These are phyloP conservation scores for Ochlodes sylvanus DNA, from an alignment of 2,888 invertebrate genomes.

Conservation along the genomic window DNA sequence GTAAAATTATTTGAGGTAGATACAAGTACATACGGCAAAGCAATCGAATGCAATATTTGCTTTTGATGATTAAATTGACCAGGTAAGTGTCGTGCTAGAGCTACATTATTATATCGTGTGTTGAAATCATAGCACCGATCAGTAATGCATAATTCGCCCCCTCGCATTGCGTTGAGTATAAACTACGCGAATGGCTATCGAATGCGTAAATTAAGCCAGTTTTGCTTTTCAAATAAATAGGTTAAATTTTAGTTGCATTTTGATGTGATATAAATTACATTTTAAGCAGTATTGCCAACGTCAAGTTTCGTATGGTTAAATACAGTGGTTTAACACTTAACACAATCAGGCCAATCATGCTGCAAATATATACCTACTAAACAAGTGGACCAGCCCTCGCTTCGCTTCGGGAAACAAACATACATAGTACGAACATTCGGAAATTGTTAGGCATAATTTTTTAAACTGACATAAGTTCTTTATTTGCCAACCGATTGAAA, in stretches of 20 bases:
- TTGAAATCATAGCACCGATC: constrained; percentile 26
- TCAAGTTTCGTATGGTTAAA: too few species aligned
- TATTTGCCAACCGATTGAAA: too few species aligned
- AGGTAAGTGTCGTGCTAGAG: constrained; percentile 15
- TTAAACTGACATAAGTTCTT: too few species aligned
- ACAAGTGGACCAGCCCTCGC: too few species aligned
- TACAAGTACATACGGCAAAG: constrained; percentile 4
- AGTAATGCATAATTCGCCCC: constrained; percentile 33
- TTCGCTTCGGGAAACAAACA: too few species aligned
- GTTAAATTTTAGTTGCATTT: constrained; percentile 7
- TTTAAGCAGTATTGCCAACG: background rate
- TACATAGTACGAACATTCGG: too few species aligned
- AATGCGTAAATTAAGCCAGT: constrained; percentile 3
- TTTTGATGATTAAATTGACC: constrained; percentile 34
- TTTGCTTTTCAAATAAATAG: constrained; percentile 8
- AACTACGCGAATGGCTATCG: constrained; percentile 4
- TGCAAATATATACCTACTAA: too few species aligned
- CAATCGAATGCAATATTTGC: constrained; percentile 29
- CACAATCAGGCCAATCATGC: too few species aligned
- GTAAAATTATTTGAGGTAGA: constrained; percentile 18
- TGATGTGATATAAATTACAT: background rate
- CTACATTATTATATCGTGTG: constrained; percentile 28
- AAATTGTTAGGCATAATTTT: too few species aligned
- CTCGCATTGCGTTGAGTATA: background rate
- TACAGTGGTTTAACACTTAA: too few species aligned